Evolutionary conservation across 1,140 invertebrate species (phyloP), one percentile per base, ranked within the genome.

Genomic region (Drosophila fuyamai): DNA sequence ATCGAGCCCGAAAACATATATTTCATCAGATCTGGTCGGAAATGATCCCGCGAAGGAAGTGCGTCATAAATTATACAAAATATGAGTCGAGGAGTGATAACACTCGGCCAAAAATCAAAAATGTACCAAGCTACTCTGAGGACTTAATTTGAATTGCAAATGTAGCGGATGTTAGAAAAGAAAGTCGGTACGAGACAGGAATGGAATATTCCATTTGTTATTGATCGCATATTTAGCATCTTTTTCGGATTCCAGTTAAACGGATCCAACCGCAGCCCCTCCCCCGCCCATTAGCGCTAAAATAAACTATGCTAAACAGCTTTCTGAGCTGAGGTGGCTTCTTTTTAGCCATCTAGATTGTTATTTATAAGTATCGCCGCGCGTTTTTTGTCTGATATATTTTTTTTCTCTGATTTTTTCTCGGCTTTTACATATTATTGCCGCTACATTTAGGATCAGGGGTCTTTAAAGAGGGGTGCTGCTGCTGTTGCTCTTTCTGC

Each of bases 281-380:
- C 53, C 48, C 43, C 72, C 53, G 23, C 41, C 47, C 54, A 75
- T 75, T 65, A 79, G 56, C 65, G 36, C 56, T 36, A 63, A 86
- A 79, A 67, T 76, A 82, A 85, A 86, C 61, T 81, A 73, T 81
- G 79, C 74, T 86, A 86, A 86, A 88, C 61, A 81, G 77, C 61
- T 60, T 76, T 60, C 32, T 0, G 41, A 72, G 73, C 57, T 79
- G 51, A 46, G 36, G 57, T 54, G 48, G 58, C 48, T 47, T 56
- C 56, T 65, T 44, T 48, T 53, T 47, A 16, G 50, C 68, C 71
- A 70, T 58, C 81, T 76, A 73, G 70, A 76, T 74, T 84, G 68
- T 82, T 76, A 85, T 81, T 88, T 82, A 82, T 72, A 76, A 81
- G 43, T 60, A 53, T 62, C 47, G 51, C 63, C 62, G 48, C 50